Percentiles rank a stretch among this genome's conserved stretches.
These are phyloP conservation scores for Peromyscus nudipes DNA, from an alignment of 2,797 vertebrate genomes.

Conservation along the genomic window DNA sequence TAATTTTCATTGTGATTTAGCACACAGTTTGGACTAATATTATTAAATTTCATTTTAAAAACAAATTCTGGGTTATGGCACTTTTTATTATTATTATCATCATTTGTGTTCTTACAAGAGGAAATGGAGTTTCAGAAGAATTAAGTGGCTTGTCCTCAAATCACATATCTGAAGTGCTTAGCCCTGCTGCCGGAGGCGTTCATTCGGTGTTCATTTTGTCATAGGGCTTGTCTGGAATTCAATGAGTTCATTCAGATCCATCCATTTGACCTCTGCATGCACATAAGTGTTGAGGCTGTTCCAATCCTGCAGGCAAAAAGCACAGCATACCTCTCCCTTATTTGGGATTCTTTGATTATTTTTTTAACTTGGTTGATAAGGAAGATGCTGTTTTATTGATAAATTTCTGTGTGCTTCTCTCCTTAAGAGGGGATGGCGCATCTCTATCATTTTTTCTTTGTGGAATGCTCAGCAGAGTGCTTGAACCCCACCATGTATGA, in stretches of 20 bases:
- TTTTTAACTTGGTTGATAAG: neutral
- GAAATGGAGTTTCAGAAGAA: neutral
- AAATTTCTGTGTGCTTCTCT: neutral
- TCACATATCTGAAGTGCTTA: neutral
- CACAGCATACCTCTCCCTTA: neutral
- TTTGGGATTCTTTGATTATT: neutral
- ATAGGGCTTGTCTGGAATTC: neutral
- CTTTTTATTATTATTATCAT: neutral
- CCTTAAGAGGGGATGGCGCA: neutral
- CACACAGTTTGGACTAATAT: neutral
- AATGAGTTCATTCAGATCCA: neutral
- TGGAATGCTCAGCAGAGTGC: neutral
- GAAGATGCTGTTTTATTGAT: neutral
- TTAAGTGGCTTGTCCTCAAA: neutral
- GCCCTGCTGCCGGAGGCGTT: neutral
- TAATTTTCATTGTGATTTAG: constrained; percentile 5
- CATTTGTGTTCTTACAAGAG: neutral
- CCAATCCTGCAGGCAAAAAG: neutral
- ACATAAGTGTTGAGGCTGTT: neutral
- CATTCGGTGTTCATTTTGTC: neutral
- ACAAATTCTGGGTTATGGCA: neutral
- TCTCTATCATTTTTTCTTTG: neutral
- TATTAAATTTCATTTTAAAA: constrained; percentile 32
- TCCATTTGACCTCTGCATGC: neutral
- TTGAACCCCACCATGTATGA: neutral